phyloP scores from a whole-genome alignment of 23 tunicate genomes.

The Phallusia fumigata region DNA sequence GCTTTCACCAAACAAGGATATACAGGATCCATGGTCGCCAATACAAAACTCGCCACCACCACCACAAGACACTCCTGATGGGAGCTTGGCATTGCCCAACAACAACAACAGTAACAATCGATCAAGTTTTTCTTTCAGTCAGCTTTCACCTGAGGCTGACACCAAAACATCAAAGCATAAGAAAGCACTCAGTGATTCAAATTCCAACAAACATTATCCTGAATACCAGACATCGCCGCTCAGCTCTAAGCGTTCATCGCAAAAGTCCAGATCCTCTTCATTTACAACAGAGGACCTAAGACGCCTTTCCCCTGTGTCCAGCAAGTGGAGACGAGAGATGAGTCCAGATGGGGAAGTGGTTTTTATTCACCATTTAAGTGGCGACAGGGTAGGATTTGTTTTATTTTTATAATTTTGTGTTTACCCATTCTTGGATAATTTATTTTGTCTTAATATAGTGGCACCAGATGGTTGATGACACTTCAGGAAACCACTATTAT shows the following conservation, averaged over 20 bases:
- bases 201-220: background rate
- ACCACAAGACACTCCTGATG: background rate
- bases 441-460: conserved; percentile 37
- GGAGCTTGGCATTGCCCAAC: background rate
- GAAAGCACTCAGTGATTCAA: conserved; percentile 25
- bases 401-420: background rate
- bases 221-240: background rate
- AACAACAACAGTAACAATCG: conserved; percentile 36
- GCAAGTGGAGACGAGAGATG: conserved; percentile 51
- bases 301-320: conserved; percentile 14
- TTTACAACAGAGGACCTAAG: background rate
- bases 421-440: background rate
- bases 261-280: conserved; percentile 16
- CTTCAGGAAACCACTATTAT: conserved; percentile 57
- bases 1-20: background rate
- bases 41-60: conserved; percentile 1
- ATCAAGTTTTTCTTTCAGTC: background rate
- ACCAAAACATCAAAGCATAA: conserved; percentile 30
- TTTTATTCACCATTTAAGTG: conserved; percentile 47
- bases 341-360: conserved; percentile 69
- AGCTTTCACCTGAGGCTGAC: conserved; percentile 27
- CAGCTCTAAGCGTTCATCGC: conserved; percentile 4
- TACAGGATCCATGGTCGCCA: conserved; percentile 1
- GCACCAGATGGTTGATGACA: conserved; percentile 70
- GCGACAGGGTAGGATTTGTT: conserved; percentile 71